Base-by-base conservation (phyloP, 2,888 invertebrate species). In the Slavum lentiscoides region DNA sequence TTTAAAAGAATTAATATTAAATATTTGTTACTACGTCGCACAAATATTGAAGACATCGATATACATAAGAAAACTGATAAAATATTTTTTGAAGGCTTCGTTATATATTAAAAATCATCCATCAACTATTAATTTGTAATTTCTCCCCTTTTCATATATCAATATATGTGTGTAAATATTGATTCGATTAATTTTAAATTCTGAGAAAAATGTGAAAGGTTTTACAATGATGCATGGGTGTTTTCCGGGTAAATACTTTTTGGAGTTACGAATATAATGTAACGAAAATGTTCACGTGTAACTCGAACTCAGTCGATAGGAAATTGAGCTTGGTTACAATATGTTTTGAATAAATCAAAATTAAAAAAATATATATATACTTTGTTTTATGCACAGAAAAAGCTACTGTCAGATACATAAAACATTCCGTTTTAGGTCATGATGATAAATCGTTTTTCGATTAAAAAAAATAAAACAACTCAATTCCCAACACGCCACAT, bases 101-200 rank as follows among this genome's bases (percentile, higher is more conserved):
- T 17, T 61, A 30, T 4, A 30, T 30, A 43, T 72, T 43, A 72
- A 15, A 72, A 61, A 72, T 39, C 61, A 72, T 72, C 39, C 17
- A 43, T 72, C 72, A 43, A 43, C 61, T 61, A 43, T 61, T 61
- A 72, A 43, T 61, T 61, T 61, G 21, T 72, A 23, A 59, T 72
- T n/a, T 15, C 3, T n/a, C n/a, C n/a, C n/a, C n/a, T 49, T 61
- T 61, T 59, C 23, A 19, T 61, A 37, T n/a, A n/a, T n/a, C n/a
- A n/a, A n/a, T n/a, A n/a, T n/a, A 2, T 0, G 9, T 72, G 6
- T 72, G 3, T 0, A 15, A 61, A 5, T 72, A 72, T 72, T 61
- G 43, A 72, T 72, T 72, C 43, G 61, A 61, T 43, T 72, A 21
- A 72, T 72, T 72, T 59, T 61, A 21, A 13, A 72, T 58, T 72